These are phyloP conservation scores for Takifugu flavidus DNA, from an alignment of 2,113 vertebrate species.

Conservation along the genomic window DNA sequence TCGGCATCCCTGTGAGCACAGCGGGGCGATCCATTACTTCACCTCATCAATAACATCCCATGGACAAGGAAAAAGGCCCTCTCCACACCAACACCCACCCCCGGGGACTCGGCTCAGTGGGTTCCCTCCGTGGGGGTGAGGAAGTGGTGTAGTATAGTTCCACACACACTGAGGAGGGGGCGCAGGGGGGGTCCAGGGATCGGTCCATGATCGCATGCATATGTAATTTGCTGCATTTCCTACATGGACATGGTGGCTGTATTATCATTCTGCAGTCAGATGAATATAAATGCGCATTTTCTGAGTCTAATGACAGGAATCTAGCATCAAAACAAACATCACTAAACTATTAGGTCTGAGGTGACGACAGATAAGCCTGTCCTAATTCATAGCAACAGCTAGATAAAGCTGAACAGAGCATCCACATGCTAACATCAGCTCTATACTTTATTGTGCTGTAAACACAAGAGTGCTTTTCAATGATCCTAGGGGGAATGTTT, in stretches of 20 bases:
- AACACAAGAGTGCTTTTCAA: constrained; percentile 25
- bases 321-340: constrained; percentile 14
- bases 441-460: constrained; percentile 5
- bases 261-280: constrained; percentile 13
- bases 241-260: constrained; percentile 15
- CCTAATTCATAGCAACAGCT: constrained; percentile 23
- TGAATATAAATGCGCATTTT: constrained; percentile 12
- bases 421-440: constrained; percentile 7
- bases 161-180: constrained; percentile 34
- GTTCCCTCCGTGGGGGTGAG: constrained; percentile 49
- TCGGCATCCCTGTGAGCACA: constrained; percentile 71
- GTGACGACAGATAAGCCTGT: background rate
- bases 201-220: constrained; percentile 11
- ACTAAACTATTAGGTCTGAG: background rate
- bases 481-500: constrained; percentile 12
- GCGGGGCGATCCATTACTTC: constrained; percentile 72
- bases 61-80: constrained; percentile 65
- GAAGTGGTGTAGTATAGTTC: constrained; percentile 46
- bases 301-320: constrained; percentile 22
- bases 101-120: constrained; percentile 60
- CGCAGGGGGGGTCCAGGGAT: constrained; percentile 20
- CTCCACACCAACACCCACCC: constrained; percentile 66
- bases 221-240: constrained; percentile 27
- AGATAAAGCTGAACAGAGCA: constrained; percentile 13
- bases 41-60: constrained; percentile 73